Base-by-base conservation (phyloP, 2,113 vertebrate species). In the Antennarius striatus region DNA sequence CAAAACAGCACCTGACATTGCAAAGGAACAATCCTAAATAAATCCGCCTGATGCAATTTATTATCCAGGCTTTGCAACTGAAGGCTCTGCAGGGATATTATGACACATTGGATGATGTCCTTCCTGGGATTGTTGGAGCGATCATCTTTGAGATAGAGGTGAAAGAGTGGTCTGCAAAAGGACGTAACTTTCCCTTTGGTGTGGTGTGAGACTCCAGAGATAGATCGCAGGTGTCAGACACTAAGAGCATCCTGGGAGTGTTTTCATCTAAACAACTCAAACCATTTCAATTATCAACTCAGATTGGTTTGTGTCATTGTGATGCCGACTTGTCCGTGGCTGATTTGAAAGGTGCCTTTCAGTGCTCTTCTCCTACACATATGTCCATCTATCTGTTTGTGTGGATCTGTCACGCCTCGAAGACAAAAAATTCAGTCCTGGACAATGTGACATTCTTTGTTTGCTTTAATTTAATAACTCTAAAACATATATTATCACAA, bases 201-300 rank as follows among this genome's bases (percentile, higher is more conserved):
- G 63, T 53, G 63, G 70, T 57, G 63, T 45, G 60, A 51, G 39
- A 10, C 71, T 55, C 67, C 7, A 64, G 58, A 65, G 55, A 62
- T 36, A 60, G 71, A 68, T 71, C 69, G 73, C 93, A 96, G 79
- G 90, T 92, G 81, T 84, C 61, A 50, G 62, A 58, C 45, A 66
- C 75, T 47, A 52, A 60, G 30, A 77, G 61, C 66, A 40, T 73
- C 64, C 10, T 4, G 39, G 14, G 17, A 32, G 15, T 13, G 51
- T 63, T 56, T 55, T 67, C 53, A 51, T 74, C 45, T 28, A 46
- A 43, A 43, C 52, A 3, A 67, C 75, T 72, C 64, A 62, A 74
- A 53, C 4, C 60, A 29, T 86, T 87, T 76, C 73, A 84, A 63
- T 84, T 84, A 80, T 76, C 86, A 81, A 46, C 49, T 77, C 53